Evolutionary conservation across 2,797 vertebrate species (phyloP), one percentile per base, ranked within the genome.

Genomic region (Botia kubotai): DNA sequence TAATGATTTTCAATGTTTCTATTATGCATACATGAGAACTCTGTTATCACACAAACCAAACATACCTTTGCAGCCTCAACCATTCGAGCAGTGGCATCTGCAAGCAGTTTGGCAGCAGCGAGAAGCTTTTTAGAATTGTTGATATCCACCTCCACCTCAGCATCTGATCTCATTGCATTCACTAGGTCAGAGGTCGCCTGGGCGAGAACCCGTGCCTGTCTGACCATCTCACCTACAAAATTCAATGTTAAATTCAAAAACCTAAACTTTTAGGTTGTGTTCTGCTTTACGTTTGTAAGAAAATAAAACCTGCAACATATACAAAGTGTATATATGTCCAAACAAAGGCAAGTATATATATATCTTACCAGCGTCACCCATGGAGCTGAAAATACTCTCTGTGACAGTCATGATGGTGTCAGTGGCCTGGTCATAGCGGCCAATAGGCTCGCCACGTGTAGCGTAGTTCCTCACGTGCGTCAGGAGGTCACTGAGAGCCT

Each of bases 401-500:
- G 98, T 99, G 91, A 98, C 98, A 0, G 96, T 99, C 97, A 99
- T 98, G 90, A 99, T 99, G 3, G 98, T 98, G 88, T 99, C 98
- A 0, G 97, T 99, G 84, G 98, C 98, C 91, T 99, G 97, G 93
- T 98, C 97, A 3, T 99, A 99, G 80, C 97, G 97, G 3, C 97
- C 97, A 0, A 98, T 98, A 80, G 97, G 97, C 85, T 98, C 97
- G 0, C 97, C 97, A 0, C 96, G 90, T 91, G 96, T 97, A 58
- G 97, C 96, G 2, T 98, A 98, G 89, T 97, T 97, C 2, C 98
- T 95, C 10, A 99, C 97, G 0, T 99, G 98, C 89, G 97, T 97
- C 88, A 99, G 93, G 78, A 99, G 96, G 87, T 99, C 97, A 1
- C 89, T 90, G 50, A 99, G 95, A 26, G 98, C 95, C 89, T 99